Base-by-base conservation (phyloP, 2,797 vertebrate species). In the Helarctos malayanus region DNA sequence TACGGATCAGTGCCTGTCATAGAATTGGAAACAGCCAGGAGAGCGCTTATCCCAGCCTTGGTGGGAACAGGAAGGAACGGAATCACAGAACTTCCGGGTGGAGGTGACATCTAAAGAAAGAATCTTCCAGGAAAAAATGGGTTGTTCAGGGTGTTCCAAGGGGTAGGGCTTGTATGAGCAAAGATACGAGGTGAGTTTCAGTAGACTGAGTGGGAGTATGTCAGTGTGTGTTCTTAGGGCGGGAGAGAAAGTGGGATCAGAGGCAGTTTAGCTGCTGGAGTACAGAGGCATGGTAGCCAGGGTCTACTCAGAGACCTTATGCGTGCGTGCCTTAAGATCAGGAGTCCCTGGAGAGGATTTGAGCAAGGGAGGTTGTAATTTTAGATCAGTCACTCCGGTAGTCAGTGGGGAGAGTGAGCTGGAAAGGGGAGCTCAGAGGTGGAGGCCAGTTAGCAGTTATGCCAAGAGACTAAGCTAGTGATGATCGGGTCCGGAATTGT, bases 41-140 rank as follows among this genome's bases (percentile, higher is more conserved):
- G 76, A 56, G 21, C 10, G 1, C 69, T 61, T 88, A 35, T 32
- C 25, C n/a, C 47, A 57, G 49, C 47, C 27, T 91, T 18, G n/a
- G 0, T 1, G 92, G 63, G 81, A 75, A 85, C 35, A 65, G 79
- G 56, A 94, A 90, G 57, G 71, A 83, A 89, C 87, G n/a, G 19
- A 76, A 73, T 80, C 92, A 65, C 61, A 78, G 78, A 65, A 38
- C 76, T 96, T 93, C 82, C 79, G 91, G 80, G 65, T 88, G 38
- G 79, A 92, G 41, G 91, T 83, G 47, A 88, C 73, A 69, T 12
- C 73, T 68, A 52, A 92, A 89, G 89, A 94, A 96, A 80, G 47
- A 82, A 84, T 57, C 65, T 96, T 47, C 57, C 38, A 65, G 89
- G 59, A 19, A 15, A 38, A 47, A 63, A 41, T 47, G 71, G 25